Percentiles rank a stretch among this genome's conserved stretches.
Conservation (phyloP, 2,888 invertebrate genomes). For the Plagodis pulveraria region DNA sequence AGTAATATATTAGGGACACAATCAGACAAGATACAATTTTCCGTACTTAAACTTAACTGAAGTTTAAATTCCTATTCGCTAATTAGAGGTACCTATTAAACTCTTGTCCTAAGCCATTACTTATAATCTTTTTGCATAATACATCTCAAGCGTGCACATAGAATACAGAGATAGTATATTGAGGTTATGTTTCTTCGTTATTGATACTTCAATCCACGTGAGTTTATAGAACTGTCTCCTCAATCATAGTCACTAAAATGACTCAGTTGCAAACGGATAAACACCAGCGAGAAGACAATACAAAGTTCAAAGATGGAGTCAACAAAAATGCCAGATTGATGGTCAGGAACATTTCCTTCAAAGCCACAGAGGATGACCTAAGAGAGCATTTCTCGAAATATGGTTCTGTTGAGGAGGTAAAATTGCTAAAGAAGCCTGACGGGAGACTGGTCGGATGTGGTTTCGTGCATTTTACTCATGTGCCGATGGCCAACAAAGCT, state of each 20-base stretch:
- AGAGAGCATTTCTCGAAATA: constrained; percentile 88
- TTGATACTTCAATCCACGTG: constrained; percentile 48
- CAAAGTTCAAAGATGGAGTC: constrained; percentile 59
- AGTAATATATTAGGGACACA: no score
- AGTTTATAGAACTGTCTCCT: constrained; percentile 28
- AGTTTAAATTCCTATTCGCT: no score
- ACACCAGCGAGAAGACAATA: constrained; percentile 44
- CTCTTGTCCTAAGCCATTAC: no score
- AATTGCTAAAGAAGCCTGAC: constrained; percentile 89
- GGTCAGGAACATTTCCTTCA: constrained; percentile 88
- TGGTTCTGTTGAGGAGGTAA: constrained; percentile 91
- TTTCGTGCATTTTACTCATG: constrained; percentile 92
- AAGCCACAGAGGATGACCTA: constrained; percentile 90
- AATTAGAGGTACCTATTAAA: no score
- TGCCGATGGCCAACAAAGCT: constrained; percentile 92
- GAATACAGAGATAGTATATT: constrained; percentile 1
- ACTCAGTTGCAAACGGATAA: constrained; percentile 43
- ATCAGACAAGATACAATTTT: no score
- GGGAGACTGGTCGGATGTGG: constrained; percentile 94
- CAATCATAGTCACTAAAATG: constrained; percentile 40
- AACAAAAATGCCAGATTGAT: constrained; percentile 85
- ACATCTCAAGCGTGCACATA: no score
- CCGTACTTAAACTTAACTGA: no score
- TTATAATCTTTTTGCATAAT: no score
- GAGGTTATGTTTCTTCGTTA: constrained; percentile 49